Evolutionary conservation across 23 tunicate genomes (phyloP), one percentile per base, ranked within the genome.

Genomic region (Clavelina lepadiformis): DNA sequence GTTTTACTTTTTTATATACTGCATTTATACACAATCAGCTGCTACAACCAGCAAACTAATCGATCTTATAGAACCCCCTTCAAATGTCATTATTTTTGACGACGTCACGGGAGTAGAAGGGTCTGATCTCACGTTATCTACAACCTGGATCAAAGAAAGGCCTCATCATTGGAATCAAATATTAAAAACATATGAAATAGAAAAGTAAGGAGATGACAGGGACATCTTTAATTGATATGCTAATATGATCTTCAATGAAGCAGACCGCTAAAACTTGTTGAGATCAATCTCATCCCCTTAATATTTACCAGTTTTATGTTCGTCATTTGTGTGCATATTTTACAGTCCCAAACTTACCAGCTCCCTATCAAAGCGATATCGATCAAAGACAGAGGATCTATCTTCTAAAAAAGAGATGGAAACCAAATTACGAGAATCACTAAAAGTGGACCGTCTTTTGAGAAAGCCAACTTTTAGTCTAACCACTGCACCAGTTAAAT

Each of bases 81-180:
- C 83, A 28, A 55, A 70, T 31, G 63, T 84, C 33, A 54, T 77
- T 2, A 30, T 67, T 23, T 78, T 84, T 21, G 93, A 84, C 73
- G 61, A 69, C 30, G 46, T 84, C 38, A 84, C 93, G 4, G 93
- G 93, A 28, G 72, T n/a, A n/a, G n/a, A n/a, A n/a, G n/a, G n/a
- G n/a, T 74, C 93, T 36, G 82, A 77, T 52, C 65, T 84, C 24
- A 69, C 32, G 11, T 45, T 71, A 0, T 54, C 82, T 32, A 30
- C 68, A 44, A 3, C 68, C 31, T 84, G 93, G 93, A 50, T 59
- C 4, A 54, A 72, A 69, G 47, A 69, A 56, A 67, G 85, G 3
- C 85, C 85, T 3, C 37, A 66, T n/a, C 60, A 28, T 11, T 79
- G 76, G 76, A 50, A 69, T n/a, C 62, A 61, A 24, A 45, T 62